Evolutionary conservation across 2,797 vertebrate species (phyloP).

Genomic region (Notolepis coatsorum): DNA sequence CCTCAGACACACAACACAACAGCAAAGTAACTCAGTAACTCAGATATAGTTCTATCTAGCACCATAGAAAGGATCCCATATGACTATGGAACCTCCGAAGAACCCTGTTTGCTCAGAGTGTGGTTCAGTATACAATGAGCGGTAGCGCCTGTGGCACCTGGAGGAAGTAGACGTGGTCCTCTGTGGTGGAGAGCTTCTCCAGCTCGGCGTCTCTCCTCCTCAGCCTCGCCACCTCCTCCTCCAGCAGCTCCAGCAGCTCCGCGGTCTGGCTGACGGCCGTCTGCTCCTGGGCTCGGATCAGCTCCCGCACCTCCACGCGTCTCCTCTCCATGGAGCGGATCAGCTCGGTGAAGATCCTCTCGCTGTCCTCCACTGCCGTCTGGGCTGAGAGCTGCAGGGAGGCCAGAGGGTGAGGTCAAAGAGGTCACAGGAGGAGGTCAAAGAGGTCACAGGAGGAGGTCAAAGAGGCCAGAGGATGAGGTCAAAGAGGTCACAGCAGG

Average conservation of each 20-base stretch:
- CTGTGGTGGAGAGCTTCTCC: constrained; percentile 28
- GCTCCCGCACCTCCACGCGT: constrained; percentile 20
- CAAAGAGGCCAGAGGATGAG: no score
- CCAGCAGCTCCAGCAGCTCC: constrained; percentile 15
- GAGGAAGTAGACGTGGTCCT: constrained; percentile 41
- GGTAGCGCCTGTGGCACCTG: constrained; percentile 19
- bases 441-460: no score
- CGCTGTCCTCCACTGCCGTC: constrained; percentile 26
- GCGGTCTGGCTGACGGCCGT: constrained; percentile 1
- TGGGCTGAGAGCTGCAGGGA: constrained; percentile 36
- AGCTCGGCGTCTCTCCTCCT: constrained; percentile 30
- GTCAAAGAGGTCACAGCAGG: no score
- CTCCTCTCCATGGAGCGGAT: constrained; percentile 59
- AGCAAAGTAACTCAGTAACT: no score
- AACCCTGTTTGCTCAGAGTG: no score
- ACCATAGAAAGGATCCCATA: no score
- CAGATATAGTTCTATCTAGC: no score
- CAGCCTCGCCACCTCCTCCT: constrained; percentile 27
- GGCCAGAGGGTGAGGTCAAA: no score
- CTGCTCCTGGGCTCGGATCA: constrained; percentile 32
- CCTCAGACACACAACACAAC: no score
- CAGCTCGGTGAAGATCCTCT: constrained; percentile 36
- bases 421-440: no score
- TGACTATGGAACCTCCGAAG: no score
- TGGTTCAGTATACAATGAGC: no score